Conservation (phyloP, 2,888 invertebrate genomes). For the Eudemis profundana region DNA sequence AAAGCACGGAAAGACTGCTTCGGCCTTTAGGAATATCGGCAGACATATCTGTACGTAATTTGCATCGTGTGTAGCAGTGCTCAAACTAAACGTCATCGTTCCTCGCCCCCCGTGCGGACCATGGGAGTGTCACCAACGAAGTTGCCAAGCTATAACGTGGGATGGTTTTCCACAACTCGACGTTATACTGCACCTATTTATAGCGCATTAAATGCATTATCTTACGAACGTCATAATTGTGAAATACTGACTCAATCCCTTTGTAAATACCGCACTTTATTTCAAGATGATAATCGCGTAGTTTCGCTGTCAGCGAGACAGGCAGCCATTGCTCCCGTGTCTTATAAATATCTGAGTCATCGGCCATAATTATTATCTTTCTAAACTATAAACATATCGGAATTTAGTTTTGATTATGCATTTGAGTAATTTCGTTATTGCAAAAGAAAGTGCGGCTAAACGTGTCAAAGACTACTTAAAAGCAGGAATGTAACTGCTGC, state of each 20-base stretch:
- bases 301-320: constrained; percentile 39
- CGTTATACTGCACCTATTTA: too few relatives aligned
- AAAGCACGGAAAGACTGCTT: too few relatives aligned
- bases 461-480: neutral
- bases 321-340: constrained; percentile 28
- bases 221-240: constrained; percentile 26
- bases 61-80: too few relatives aligned
- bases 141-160: too few relatives aligned
- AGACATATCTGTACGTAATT: too few relatives aligned
- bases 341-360: constrained; percentile 42
- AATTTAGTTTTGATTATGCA: constrained; percentile 28
- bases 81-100: too few relatives aligned
- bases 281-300: constrained; percentile 43
- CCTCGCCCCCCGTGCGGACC: too few relatives aligned
- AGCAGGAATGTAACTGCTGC: too few relatives aligned
- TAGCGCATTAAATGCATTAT: neutral
- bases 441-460: neutral
- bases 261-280: constrained; percentile 40
- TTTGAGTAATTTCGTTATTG: neutral
- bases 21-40: too few relatives aligned
- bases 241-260: constrained; percentile 36
- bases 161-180: too few relatives aligned
- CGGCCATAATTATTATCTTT: constrained; percentile 36
- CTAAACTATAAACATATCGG: constrained; percentile 23
- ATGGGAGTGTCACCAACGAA: too few relatives aligned